Conservation (phyloP, 2,113 vertebrate genomes). For the Paradoxurus hermaphroditus region DNA sequence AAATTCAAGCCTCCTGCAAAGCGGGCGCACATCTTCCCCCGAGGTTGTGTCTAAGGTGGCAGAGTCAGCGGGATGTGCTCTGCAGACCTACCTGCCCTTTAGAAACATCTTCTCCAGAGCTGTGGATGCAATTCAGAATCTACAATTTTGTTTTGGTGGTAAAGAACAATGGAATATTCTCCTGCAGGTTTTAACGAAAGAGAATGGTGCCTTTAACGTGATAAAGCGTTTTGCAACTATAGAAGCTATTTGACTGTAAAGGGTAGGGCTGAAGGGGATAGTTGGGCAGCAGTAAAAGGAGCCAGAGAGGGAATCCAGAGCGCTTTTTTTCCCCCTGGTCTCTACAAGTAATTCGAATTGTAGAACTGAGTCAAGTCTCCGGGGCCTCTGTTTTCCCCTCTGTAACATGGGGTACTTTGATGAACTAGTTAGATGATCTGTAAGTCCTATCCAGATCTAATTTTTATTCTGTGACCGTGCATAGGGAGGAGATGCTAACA, state of each 20-base stretch:
- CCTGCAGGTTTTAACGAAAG: background rate
- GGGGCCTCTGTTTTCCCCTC: background rate
- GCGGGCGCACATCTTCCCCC: background rate
- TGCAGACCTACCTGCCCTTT: background rate
- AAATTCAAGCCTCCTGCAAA: conserved; percentile 39
- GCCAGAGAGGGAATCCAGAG: background rate
- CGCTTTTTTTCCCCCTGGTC: background rate
- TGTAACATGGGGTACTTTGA: conserved; percentile 2
- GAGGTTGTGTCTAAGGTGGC: background rate
- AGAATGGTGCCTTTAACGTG: conserved; percentile 15
- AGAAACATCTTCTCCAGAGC: background rate
- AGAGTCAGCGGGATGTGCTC: background rate
- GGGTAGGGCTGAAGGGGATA: background rate
- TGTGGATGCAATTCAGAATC: background rate
- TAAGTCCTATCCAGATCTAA: background rate
- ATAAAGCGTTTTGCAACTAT: background rate
- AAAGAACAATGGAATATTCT: conserved; percentile 20
- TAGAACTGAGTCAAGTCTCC: background rate
- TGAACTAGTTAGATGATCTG: background rate
- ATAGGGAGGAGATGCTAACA: background rate
- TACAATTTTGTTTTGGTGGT: background rate
- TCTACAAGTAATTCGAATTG: background rate
- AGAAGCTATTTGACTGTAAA: background rate
- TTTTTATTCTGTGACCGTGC: background rate
- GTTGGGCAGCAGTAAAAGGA: background rate